These are phyloP conservation scores for Monochamus alternatus DNA, from an alignment of 2,888 invertebrate genomes.

Conservation along the genomic window DNA sequence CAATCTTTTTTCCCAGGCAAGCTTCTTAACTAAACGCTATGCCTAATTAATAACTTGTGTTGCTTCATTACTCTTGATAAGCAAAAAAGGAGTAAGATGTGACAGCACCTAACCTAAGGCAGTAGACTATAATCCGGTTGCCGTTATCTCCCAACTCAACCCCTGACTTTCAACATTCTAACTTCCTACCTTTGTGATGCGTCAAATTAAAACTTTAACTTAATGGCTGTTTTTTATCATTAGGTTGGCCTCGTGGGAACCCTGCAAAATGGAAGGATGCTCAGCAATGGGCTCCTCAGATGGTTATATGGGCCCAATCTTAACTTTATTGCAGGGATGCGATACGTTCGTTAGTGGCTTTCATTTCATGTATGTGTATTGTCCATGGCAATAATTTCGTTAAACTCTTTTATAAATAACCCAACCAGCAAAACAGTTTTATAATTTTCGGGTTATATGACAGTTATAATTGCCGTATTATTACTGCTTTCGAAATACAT, in stretches of 20 bases:
- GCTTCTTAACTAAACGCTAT: not conserved
- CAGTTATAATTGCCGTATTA: too few relatives aligned
- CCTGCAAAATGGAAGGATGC: not conserved
- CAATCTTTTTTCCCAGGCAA: not conserved
- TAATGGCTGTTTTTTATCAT: conserved; percentile 7
- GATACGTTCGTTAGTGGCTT: not conserved
- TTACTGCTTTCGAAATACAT: too few relatives aligned
- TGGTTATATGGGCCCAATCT: not conserved
- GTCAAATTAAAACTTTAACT: conserved; percentile 11
- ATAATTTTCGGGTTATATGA: too few relatives aligned
- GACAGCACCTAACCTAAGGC: not conserved
- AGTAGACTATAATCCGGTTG: not conserved
- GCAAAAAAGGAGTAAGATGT: not conserved
- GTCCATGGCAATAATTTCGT: too few relatives aligned
- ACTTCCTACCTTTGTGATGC: conserved; percentile 10
- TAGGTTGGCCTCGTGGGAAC: conserved; percentile 5
- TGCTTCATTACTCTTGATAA: not conserved
- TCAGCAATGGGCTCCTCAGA: not conserved
- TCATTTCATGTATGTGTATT: too few relatives aligned
- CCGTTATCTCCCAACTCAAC: conserved; percentile 7
- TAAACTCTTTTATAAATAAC: too few relatives aligned
- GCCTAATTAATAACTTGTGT: conserved; percentile 5
- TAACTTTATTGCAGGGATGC: not conserved
- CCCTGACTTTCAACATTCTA: conserved; percentile 6
- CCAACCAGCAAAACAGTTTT: too few relatives aligned